Conservation (phyloP, 2,113 vertebrate species). For the Rhadina sibilatrix region DNA sequence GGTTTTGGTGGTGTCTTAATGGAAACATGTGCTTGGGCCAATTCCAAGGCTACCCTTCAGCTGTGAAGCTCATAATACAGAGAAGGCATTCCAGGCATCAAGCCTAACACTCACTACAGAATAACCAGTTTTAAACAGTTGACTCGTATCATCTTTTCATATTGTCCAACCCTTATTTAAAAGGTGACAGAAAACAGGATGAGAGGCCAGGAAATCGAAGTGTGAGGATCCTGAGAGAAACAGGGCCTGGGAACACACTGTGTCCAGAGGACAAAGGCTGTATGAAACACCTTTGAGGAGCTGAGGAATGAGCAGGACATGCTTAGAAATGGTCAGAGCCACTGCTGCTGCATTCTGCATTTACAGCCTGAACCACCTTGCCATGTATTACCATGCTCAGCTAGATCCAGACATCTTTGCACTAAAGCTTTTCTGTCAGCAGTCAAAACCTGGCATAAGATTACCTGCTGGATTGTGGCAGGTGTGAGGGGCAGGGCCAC, state of each 20-base stretch:
- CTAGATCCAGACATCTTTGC: neutral
- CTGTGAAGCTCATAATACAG: neutral
- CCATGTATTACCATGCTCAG: rapidly evolving
- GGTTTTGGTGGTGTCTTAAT: neutral
- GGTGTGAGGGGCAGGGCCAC: rapidly evolving
- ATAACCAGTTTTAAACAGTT: neutral
- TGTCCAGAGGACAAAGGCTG: neutral
- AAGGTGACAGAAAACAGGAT: neutral
- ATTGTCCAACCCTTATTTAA: neutral
- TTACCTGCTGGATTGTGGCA: neutral
- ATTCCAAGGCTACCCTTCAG: neutral
- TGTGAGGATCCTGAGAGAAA: neutral
- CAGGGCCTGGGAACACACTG: rapidly evolving
- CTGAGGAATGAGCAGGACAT: neutral
- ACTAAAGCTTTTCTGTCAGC: neutral
- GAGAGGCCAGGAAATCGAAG: rapidly evolving
- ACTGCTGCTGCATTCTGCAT: neutral
- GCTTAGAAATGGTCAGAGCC: neutral
- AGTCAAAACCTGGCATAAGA: neutral
- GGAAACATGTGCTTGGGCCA: neutral
- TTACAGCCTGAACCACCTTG: neutral
- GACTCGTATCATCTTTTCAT: rapidly evolving
- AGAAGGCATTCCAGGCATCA: neutral
- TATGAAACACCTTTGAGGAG: neutral
- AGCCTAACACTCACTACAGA: neutral